A percentile compares a stretch with the other conserved stretches of the same genome.
Evolutionary conservation across 2,797 vertebrate genomes (phyloP).

Genomic region (Spinibarbus caldwelli): DNA sequence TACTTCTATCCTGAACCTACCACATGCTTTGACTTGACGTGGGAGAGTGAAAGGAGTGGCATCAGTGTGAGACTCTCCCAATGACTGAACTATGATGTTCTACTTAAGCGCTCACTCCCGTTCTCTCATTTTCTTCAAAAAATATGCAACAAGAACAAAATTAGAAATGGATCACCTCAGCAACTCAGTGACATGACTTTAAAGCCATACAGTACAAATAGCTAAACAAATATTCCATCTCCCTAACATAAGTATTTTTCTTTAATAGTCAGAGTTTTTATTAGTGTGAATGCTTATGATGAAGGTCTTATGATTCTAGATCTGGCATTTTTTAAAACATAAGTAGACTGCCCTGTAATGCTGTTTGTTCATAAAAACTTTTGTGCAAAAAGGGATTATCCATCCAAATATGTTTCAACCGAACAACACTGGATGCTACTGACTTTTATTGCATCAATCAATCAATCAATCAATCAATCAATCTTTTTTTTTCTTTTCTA

Average conservation of each 20-base stretch:
- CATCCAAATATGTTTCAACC: background rate
- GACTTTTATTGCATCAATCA: too few relatives aligned
- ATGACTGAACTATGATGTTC: constrained; percentile 13
- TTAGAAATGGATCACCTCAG: background rate
- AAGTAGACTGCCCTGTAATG: background rate
- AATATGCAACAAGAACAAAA: background rate
- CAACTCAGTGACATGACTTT: background rate
- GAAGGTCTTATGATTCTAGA: background rate
- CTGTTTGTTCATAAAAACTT: background rate
- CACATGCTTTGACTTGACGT: constrained; percentile 6
- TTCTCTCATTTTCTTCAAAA: constrained; percentile 11
- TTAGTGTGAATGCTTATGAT: background rate
- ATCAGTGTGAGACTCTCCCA: constrained; percentile 32
- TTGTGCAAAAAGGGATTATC: background rate
- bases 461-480: too few relatives aligned
- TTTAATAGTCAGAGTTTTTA: background rate
- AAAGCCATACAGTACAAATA: background rate
- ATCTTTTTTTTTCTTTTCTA: too few relatives aligned
- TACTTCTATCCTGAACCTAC: background rate
- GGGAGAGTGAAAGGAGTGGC: constrained; percentile 30
- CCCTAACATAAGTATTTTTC: background rate
- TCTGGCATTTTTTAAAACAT: background rate
- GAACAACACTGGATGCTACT: too few relatives aligned
- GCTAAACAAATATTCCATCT: background rate
- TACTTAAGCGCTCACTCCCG: constrained; percentile 14